phyloP scores from a whole-genome alignment of 2,797 vertebrate genomes.

The Sebastes hubbsi region DNA sequence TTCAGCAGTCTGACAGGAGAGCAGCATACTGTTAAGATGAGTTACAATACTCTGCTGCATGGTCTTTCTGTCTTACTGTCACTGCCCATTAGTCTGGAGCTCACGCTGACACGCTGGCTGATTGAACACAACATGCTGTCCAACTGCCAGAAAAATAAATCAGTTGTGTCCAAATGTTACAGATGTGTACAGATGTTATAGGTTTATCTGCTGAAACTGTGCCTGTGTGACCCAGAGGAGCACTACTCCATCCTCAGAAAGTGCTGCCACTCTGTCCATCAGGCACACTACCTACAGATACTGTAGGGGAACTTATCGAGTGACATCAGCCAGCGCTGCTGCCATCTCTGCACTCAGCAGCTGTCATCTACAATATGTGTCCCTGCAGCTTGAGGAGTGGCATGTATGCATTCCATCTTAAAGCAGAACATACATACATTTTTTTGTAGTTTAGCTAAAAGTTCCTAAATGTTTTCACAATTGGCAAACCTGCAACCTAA shows the following conservation, averaged over 20 bases:
- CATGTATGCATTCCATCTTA: not conserved
- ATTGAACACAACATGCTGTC: conserved; percentile 84
- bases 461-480: not conserved
- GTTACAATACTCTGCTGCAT: conserved; percentile 84
- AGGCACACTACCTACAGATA: not conserved
- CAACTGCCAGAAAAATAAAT: conserved; percentile 62
- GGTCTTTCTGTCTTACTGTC: conserved; percentile 71
- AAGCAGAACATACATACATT: not conserved
- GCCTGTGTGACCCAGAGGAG: not conserved
- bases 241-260: not conserved
- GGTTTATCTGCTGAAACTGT: conserved; percentile 60
- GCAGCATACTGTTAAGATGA: not conserved
- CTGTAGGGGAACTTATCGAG: not conserved
- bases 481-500: not conserved
- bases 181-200: too few relatives aligned
- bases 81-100: conserved; percentile 80
- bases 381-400: not conserved
- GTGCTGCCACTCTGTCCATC: not conserved
- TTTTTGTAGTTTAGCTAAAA: too few relatives aligned
- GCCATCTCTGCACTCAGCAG: not conserved
- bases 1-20: conserved; percentile 5
- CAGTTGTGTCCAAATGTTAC: not conserved
- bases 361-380: not conserved
- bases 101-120: conserved; percentile 77
- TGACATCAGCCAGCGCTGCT: not conserved